Conservation (phyloP, 30 jellyfish, hydroid and myxozoan species). For the Turritopsis rubra region DNA sequence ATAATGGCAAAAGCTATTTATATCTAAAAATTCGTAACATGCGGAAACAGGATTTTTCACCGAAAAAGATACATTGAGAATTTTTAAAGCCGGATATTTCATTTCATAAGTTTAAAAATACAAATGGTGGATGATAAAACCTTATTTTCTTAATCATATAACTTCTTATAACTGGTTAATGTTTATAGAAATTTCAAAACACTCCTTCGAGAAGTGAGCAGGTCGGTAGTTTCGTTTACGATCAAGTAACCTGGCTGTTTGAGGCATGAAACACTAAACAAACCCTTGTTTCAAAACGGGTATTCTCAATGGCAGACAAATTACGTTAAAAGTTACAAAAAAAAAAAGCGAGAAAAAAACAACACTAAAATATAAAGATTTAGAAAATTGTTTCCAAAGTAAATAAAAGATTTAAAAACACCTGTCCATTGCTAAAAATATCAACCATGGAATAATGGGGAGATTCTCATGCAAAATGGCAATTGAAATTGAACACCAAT, state of each 20-base stretch:
- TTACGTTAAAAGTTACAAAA: not conserved
- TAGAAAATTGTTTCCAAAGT: not conserved
- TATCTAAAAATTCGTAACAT: not conserved
- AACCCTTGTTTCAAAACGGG: not conserved
- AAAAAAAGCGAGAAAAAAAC: not conserved
- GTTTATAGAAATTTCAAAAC: not conserved
- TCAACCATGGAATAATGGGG: not conserved
- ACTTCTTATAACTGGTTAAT: not conserved
- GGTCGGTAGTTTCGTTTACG: not conserved
- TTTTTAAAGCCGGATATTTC: not conserved
- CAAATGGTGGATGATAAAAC: not conserved
- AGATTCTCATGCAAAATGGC: no score
- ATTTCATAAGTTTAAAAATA: not conserved
- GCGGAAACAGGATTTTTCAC: not conserved
- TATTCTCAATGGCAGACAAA: not conserved
- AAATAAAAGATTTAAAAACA: not conserved
- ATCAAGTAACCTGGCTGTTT: not conserved
- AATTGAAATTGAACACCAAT: no score
- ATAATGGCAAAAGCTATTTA: not conserved
- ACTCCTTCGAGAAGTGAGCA: not conserved
- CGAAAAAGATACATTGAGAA: not conserved
- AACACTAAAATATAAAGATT: not conserved
- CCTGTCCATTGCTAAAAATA: not conserved
- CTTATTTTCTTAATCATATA: no score
- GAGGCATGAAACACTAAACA: not conserved